Base-by-base conservation (phyloP, 2,797 vertebrate species). In the Anguilla anguilla region DNA sequence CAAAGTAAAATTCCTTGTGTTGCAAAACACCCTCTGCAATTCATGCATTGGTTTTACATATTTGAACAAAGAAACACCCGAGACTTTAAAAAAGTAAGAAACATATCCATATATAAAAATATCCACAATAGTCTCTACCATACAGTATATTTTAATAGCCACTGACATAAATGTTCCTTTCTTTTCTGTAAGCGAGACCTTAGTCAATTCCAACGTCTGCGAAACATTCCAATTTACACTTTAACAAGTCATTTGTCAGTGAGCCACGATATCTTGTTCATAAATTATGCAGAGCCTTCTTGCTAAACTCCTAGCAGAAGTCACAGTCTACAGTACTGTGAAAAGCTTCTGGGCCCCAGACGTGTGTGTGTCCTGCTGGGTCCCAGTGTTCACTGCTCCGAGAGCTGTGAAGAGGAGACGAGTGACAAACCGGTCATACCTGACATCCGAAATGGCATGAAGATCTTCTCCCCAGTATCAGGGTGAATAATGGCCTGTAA, bases 361-460 rank as follows among this genome's bases (percentile, higher is more conserved):
- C 25, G 31, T 28, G 61, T 72, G n/a, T 7, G 22, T 82, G 2
- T 51, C 46, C 79, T 82, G 79, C 79, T 82, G 79, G 22, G 22
- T 51, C 11, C 7, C 79, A 82, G 22, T 6, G 74, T 46, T 19
- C 74, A 43, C 39, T 6, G 74, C 6, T 19, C 11, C 11, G 43
- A 43, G 31, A 79, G 74, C 74, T 79, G 74, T 46, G 31, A 49
- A 10, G 46, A 43, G 49, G 17, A 28, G 46, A 17, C 10, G 7
- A 31, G 57, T 22, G 25, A 87, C 77, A n/a, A 85, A 89, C 35
- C n/a, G n/a, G 39, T 31, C 7, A n/a, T 96, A 99, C 98, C 98
- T 97, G 98, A 99, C 98, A 99, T 99, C 81, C 97, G 95, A 96
- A 99, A 99, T 88, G 98, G 97, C 98, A 99, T 99, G 95, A 97